phyloP scores from a whole-genome alignment of 2,888 invertebrate genomes.

The Amitus sp. region DNA sequence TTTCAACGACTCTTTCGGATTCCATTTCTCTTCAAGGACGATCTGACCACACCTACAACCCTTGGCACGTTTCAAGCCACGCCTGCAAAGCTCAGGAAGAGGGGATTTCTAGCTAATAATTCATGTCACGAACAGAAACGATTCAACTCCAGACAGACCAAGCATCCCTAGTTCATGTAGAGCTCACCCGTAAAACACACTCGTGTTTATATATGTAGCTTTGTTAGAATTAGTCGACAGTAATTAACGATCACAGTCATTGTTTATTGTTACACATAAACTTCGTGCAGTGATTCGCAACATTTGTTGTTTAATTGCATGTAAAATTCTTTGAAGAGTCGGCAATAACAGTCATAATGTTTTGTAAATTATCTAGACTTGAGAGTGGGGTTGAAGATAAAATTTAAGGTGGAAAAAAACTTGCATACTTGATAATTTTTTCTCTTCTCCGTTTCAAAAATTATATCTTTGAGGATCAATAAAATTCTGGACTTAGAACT shows the following conservation, averaged over 20 bases:
- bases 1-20: neutral
- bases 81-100: slow-evolving; percentile 48
- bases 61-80: slow-evolving; percentile 48
- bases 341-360: too few relatives aligned
- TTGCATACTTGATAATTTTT: too few relatives aligned
- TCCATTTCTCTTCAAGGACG: neutral
- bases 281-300: neutral
- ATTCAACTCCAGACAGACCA: slow-evolving; percentile 52
- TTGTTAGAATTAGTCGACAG: neutral
- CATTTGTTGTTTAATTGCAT: too few relatives aligned
- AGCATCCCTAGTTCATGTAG: slow-evolving; percentile 7
- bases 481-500: too few relatives aligned
- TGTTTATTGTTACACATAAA: slow-evolving; percentile 2
- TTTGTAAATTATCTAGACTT: too few relatives aligned
- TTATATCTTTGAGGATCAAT: too few relatives aligned
- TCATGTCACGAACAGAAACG: slow-evolving; percentile 64
- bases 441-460: too few relatives aligned
- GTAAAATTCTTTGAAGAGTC: too few relatives aligned
- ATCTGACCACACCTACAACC: slow-evolving; percentile 34
- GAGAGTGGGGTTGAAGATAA: too few relatives aligned
- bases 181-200: neutral
- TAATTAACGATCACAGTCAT: slow-evolving; percentile 3
- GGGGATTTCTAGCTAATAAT: slow-evolving; percentile 57
- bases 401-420: too few relatives aligned
- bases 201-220: neutral